Evolutionary conservation across 2,113 vertebrate species (phyloP), one percentile per base, ranked within the genome.

Genomic region (Atlantisia rogersi): DNA sequence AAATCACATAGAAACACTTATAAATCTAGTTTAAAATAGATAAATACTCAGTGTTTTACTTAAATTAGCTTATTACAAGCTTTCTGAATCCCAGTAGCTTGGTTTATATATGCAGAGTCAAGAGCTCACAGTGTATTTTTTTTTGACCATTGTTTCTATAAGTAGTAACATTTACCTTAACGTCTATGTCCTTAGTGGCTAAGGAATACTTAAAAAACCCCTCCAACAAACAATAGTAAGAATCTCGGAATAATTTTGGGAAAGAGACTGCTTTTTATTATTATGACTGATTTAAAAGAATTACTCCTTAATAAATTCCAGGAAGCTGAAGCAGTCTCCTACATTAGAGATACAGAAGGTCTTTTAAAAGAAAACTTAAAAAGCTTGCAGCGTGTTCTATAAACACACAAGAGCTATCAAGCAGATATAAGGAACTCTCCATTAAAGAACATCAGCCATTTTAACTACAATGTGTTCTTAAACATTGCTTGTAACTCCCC

Each of bases 401-500:
- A n/a, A 80, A 7, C 2, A 0, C 11, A 56, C 7, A 58, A 24
- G 4, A 68, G 2, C 37, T 15, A 59, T 35, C 32, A 79, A 65
- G 14, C 14, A 74, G 2, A 21, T 20, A 20, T 2, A 80, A 69
- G 6, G 6, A 70, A 85, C 1, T 3, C 8, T 21, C 3, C 13
- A 13, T 10, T 26, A 70, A 80, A 70, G 5, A 3, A 26, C 20
- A 60, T 2, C 5, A 21, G 4, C 8, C 16, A 28, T 56, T 37
- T 68, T 31, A 76, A 2, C 12, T 32, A 6, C 6, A 39, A 31
- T 0, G 0, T 2, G 1, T 7, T 74, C 65, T 60, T 6, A 63
- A 93, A 62, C 11, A 29, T 24, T 19, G 4, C 40, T 64, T 58
- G 2, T 7, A 64, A 48, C 7, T 12, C 12, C 13, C 6, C 28